phyloP scores from a whole-genome alignment of 2,113 vertebrate genomes.

The Cyanoramphus novaezelandiae region DNA sequence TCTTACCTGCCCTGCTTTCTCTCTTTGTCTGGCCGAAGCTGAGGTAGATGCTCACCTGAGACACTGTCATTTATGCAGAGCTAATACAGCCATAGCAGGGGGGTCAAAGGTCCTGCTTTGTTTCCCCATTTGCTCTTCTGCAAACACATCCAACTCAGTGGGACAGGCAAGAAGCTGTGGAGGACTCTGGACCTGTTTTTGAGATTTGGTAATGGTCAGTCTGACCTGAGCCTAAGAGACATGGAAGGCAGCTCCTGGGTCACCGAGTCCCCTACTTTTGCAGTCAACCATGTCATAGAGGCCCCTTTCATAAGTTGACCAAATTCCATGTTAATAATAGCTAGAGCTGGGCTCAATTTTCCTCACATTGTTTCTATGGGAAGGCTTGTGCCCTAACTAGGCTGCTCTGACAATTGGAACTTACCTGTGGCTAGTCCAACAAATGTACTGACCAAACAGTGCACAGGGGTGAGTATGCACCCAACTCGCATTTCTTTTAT shows the following conservation, averaged over 20 bases:
- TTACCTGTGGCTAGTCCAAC: not conserved
- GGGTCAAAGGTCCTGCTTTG: slow-evolving; percentile 50
- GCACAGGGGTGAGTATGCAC: not conserved
- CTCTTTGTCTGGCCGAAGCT: not conserved
- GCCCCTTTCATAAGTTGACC: slow-evolving; percentile 20
- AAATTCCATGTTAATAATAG: not conserved
- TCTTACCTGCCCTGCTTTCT: slow-evolving; percentile 52
- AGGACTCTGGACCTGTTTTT: slow-evolving; percentile 45
- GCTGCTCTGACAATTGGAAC: not conserved
- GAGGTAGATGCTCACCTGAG: slow-evolving; percentile 36
- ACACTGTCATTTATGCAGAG: not conserved
- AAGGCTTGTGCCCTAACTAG: not conserved
- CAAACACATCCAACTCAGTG: slow-evolving; percentile 15
- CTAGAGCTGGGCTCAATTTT: not conserved
- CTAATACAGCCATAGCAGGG: slow-evolving; percentile 24
- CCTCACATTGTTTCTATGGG: not conserved
- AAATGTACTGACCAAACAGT: not conserved
- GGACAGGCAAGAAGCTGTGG: slow-evolving; percentile 14
- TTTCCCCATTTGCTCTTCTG: slow-evolving; percentile 57
- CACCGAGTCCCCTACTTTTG: slow-evolving; percentile 21
- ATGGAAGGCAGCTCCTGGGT: slow-evolving; percentile 38
- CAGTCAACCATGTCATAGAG: slow-evolving; percentile 12
- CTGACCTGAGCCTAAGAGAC: slow-evolving; percentile 31
- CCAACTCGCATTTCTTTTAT: not conserved
- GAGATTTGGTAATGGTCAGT: slow-evolving; percentile 54